Evolutionary conservation across 2,888 invertebrate genomes (phyloP).

Genomic region (Tipula lateralis): DNA sequence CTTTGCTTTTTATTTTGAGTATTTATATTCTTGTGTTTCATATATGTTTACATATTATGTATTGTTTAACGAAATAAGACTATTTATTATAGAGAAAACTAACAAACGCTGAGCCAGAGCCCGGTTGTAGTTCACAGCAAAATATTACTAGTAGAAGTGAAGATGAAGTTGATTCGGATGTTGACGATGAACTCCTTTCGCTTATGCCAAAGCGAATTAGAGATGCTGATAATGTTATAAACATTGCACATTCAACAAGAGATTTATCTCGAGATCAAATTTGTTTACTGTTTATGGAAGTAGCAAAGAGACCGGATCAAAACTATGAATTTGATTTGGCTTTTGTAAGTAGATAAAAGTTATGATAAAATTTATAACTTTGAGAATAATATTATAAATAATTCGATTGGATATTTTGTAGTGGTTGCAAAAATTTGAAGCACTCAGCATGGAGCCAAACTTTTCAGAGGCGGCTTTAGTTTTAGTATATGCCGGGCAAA

Average conservation of each 20-base stretch:
- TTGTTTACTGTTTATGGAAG: neutral
- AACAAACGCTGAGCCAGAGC: neutral
- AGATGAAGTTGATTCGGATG: neutral
- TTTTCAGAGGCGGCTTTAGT: constrained; percentile 1
- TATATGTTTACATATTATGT: neutral
- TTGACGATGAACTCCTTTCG: neutral
- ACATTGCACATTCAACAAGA: neutral
- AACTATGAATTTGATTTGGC: neutral
- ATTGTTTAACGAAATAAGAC: neutral
- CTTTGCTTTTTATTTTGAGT: neutral
- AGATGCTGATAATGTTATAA: neutral
- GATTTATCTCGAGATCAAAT: constrained; percentile 6
- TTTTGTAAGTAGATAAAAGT: neutral
- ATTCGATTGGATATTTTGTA: neutral
- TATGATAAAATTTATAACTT: neutral
- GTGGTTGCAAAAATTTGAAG: constrained; percentile 20
- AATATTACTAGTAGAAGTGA: neutral
- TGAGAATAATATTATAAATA: neutral
- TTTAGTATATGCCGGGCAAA: neutral
- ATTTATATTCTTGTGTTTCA: neutral
- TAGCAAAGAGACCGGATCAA: constrained; percentile 4
- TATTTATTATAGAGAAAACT: neutral
- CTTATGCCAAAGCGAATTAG: neutral
- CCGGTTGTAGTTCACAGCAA: neutral
- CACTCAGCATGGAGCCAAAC: neutral